Conservation (phyloP, 2,113 vertebrate genomes). For the Drymodes brunneopygia region DNA sequence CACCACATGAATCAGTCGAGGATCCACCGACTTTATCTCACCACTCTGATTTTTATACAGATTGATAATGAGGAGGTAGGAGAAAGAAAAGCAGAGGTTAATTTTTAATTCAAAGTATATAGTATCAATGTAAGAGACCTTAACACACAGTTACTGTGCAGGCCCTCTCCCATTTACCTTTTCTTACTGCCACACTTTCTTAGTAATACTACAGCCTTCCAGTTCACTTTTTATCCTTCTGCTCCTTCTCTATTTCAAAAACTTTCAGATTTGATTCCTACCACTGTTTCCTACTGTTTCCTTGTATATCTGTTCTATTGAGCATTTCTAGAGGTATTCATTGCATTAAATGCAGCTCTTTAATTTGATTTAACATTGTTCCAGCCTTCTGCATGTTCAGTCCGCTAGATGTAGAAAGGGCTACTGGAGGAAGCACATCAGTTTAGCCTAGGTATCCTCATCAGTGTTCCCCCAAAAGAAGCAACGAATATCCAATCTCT, state of each 20-base stretch:
- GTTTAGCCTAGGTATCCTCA: neutral
- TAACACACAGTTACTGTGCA: neutral
- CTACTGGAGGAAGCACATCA: neutral
- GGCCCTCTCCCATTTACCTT: neutral
- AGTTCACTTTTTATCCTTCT: neutral
- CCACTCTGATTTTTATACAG: slow-evolving; percentile 74
- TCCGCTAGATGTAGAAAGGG: neutral
- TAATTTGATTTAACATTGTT: neutral
- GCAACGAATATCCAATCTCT: neutral
- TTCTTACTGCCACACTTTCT: neutral
- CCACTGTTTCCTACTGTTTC: neutral
- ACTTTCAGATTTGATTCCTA: neutral
- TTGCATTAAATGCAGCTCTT: neutral
- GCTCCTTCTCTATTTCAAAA: neutral
- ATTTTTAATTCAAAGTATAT: neutral
- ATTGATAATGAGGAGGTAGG: neutral
- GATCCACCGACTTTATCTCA: slow-evolving; percentile 90
- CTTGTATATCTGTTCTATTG: neutral
- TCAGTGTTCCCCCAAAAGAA: neutral
- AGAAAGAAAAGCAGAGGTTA: neutral
- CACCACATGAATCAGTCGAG: slow-evolving; percentile 92
- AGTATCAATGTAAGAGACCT: neutral
- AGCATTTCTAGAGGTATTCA: neutral
- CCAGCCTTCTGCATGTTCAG: neutral
- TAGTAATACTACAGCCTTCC: neutral